Conservation (phyloP, 2,113 vertebrate species). For the Urocolius indicus region DNA sequence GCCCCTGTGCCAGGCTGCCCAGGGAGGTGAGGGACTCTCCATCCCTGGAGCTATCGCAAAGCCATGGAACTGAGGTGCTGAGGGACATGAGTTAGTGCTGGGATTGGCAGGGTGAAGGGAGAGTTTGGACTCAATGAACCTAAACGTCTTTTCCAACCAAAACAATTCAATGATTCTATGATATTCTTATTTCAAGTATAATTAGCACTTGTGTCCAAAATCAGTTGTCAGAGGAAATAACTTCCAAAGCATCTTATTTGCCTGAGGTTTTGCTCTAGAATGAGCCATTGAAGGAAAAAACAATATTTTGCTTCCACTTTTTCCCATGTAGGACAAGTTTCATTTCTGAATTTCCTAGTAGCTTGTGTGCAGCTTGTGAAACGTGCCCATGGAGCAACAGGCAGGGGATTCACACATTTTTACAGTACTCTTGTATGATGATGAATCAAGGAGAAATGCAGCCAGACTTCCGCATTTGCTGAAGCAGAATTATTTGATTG, state of each 20-base stretch:
- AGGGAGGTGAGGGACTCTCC: no score
- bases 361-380: background rate
- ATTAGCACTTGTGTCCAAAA: background rate
- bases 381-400: background rate
- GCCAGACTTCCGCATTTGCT: background rate
- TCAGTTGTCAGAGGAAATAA: background rate
- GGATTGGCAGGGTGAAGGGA: no score
- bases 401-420: background rate
- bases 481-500: background rate
- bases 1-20: no score
- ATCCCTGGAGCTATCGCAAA: no score
- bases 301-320: background rate
- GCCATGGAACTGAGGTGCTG: no score
- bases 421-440: background rate
- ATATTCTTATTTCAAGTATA: background rate
- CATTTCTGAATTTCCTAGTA: background rate
- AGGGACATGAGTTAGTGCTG: no score
- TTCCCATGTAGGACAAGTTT: background rate
- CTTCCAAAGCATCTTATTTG: background rate
- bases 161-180: background rate
- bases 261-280: background rate
- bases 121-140: no score
- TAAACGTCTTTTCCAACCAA: no score
- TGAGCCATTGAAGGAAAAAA: background rate
- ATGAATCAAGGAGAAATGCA: background rate